phyloP scores from a whole-genome alignment of 2,888 invertebrate genomes.

The Drosophila testacea region DNA sequence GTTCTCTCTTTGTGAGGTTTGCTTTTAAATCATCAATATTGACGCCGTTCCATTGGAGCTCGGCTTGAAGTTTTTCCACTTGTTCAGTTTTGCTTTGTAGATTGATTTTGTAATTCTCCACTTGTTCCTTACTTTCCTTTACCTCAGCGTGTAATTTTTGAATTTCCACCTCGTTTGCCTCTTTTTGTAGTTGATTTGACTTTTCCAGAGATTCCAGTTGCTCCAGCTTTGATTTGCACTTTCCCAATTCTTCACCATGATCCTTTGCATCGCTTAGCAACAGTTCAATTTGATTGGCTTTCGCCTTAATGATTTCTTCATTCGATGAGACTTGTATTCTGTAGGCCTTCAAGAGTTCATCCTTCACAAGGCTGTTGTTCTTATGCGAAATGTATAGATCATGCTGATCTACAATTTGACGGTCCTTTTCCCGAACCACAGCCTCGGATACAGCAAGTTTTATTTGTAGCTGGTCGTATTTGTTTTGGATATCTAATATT shows the following conservation, averaged over 20 bases:
- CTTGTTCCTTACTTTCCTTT: not conserved
- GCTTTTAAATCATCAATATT: not conserved
- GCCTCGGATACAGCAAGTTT: slow-evolving; percentile 9
- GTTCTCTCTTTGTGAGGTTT: not conserved
- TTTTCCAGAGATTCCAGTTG: not conserved
- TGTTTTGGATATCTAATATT: not conserved
- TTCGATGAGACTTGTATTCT: slow-evolving; percentile 2
- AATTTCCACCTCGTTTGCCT: not conserved
- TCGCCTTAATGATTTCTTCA: not conserved
- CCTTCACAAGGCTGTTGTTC: slow-evolving; percentile 19
- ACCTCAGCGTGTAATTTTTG: not conserved
- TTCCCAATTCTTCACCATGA: not conserved
- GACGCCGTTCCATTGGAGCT: not conserved
- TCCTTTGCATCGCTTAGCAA: not conserved
- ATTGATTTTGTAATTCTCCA: not conserved
- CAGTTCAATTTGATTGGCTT: slow-evolving; percentile 7
- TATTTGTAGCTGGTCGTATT: slow-evolving; percentile 3
- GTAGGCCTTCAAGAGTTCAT: slow-evolving; percentile 3
- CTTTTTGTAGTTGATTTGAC: not conserved
- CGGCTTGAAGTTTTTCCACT: slow-evolving; percentile 5
- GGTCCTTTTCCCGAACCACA: slow-evolving; percentile 15
- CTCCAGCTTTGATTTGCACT: not conserved
- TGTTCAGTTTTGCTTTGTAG: not conserved
- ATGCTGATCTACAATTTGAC: slow-evolving; percentile 1
- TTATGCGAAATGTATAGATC: not conserved